Evolutionary conservation across 2,888 invertebrate genomes (phyloP).

Genomic region (Parnassius smintheus): DNA sequence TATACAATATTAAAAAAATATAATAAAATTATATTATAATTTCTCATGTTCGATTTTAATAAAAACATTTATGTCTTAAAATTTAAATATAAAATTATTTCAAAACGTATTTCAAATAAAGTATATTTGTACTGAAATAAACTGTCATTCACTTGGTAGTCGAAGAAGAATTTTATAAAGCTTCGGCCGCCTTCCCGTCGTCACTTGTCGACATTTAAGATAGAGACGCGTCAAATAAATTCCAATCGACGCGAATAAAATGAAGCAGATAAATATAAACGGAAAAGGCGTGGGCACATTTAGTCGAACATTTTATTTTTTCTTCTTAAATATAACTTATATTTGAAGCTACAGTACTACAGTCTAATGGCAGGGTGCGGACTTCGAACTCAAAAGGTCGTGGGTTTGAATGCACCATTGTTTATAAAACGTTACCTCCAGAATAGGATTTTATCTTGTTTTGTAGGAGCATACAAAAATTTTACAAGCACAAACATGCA

Average conservation of each 20-base stretch:
- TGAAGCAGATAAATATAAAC: constrained; percentile 16
- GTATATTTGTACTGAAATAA: neutral
- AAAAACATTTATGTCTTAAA: too few species aligned
- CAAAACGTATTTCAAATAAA: neutral
- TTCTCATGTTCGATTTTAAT: too few species aligned
- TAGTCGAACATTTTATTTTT: neutral
- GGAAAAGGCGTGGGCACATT: neutral
- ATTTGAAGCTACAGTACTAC: neutral
- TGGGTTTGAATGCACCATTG: too few species aligned
- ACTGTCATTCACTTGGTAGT: neutral
- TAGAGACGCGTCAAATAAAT: constrained; percentile 33
- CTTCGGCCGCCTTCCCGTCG: constrained; percentile 12
- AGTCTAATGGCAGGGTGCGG: too few species aligned
- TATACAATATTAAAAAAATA: too few species aligned
- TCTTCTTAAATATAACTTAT: neutral
- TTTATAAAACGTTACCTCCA: too few species aligned
- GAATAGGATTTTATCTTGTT: too few species aligned
- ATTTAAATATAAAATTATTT: too few species aligned
- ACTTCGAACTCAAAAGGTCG: too few species aligned
- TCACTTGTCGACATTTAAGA: constrained; percentile 7
- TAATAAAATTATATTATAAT: too few species aligned
- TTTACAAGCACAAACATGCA: too few species aligned
- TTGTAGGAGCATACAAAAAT: too few species aligned
- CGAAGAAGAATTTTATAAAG: constrained; percentile 14
- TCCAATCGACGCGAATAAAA: constrained; percentile 30